Percentiles rank a stretch among this genome's conserved stretches.
Evolutionary conservation across 2,113 vertebrate genomes (phyloP).

Genomic region (Serinus canaria): DNA sequence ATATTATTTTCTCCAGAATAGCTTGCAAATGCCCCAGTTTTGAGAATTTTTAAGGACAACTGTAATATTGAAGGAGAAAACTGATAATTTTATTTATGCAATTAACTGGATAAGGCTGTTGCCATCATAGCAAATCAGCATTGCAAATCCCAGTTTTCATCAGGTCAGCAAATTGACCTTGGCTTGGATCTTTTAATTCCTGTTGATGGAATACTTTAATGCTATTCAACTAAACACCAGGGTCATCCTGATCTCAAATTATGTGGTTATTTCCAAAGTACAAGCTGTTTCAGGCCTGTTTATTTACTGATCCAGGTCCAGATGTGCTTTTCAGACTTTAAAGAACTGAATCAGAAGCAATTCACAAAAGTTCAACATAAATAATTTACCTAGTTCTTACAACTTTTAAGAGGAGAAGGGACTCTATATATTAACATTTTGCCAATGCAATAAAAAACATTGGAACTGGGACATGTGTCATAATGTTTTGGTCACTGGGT

Average conservation of each 20-base stretch:
- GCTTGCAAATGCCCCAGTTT: background rate
- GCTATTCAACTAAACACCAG: background rate
- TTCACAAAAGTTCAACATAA: slow-evolving; percentile 28
- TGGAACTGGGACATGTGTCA: background rate
- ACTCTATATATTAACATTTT: background rate
- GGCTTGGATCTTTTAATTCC: background rate
- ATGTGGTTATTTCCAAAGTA: slow-evolving; percentile 34
- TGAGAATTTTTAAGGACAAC: background rate
- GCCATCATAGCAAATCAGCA: background rate
- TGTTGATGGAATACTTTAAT: background rate
- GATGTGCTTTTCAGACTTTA: slow-evolving; percentile 35
- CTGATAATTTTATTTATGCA: background rate
- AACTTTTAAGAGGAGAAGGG: background rate
- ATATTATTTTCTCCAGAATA: background rate
- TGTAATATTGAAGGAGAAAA: background rate
- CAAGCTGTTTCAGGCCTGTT: slow-evolving; percentile 23
- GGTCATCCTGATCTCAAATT: slow-evolving; percentile 35
- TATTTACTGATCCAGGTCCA: slow-evolving; percentile 33
- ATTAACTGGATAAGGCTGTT: background rate
- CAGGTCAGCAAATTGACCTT: background rate
- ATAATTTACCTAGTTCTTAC: slow-evolving; percentile 47
- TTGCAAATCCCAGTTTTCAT: slow-evolving; percentile 1
- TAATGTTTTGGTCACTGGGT: background rate
- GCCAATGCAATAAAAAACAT: background rate
- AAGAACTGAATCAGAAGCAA: slow-evolving; percentile 50